Base-by-base conservation (phyloP, 2,113 vertebrate species). In the Planiliza haematocheilus region DNA sequence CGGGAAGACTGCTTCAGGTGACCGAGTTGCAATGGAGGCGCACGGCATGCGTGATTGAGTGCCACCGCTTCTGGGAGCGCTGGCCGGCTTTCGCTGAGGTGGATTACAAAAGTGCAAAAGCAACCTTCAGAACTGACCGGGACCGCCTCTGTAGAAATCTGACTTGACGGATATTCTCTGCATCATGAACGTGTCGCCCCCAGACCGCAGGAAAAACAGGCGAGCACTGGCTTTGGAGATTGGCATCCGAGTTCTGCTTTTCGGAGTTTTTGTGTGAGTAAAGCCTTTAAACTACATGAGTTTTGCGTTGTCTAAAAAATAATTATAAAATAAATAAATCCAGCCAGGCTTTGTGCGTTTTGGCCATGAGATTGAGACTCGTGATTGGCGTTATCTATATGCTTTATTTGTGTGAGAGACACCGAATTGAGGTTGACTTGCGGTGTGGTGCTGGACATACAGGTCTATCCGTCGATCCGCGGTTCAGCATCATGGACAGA, bases 231-330 rank as follows among this genome's bases (percentile, higher is more conserved):
- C 88, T 61, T 24, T 94, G 85, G 94, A 95, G 90, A 91, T 93
- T 34, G 91, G 92, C 64, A 89, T 94, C 67, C 88, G 93, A 82
- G 91, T 94, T 81, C 86, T 94, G 74, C 94, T 95, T 8, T 94
- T 95, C 64, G 93, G 93, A 93, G 94, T 95, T 93, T 95, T 94
- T 55, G 91, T 92, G 94, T 95, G 67, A 95, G 94, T 95, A 92
- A 24, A 62, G 2, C 53, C 4, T 53, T 36, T 1, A 64, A 7
- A 17, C 9, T 1, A 21, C 17, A 30, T 48, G 68, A 70, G 63
- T 55, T 73, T 24, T n/a, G 45, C 34, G 34, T 41, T 18, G 7
- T 30, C 11, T 45, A 13, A 60, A 16, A 60, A 51, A 41, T 17
- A 17, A 51, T 10, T 30, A n/a, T n/a, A 51, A 64, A 12, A 38